These are phyloP conservation scores for Sylvia atricapilla DNA, from an alignment of 2,113 vertebrate genomes.

Conservation along the genomic window DNA sequence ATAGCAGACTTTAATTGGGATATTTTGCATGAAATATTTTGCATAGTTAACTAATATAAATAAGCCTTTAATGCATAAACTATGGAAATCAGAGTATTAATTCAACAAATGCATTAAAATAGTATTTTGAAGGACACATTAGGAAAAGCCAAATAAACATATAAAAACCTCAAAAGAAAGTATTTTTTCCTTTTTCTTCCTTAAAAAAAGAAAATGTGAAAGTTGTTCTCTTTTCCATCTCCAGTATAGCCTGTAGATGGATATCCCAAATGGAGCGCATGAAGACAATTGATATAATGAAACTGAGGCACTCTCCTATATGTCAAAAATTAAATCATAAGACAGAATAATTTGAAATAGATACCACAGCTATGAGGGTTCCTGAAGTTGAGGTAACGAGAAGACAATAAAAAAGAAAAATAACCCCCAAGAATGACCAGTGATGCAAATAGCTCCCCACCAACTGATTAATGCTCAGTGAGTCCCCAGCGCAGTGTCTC, in stretches of 20 bases:
- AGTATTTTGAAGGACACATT: neutral
- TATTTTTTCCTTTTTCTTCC: neutral
- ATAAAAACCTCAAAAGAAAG: neutral
- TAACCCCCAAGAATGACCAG: neutral
- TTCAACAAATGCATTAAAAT: neutral
- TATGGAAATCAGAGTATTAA: constrained; percentile 29
- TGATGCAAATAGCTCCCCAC: neutral
- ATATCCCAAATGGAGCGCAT: neutral
- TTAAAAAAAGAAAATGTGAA: neutral
- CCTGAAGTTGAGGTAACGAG: rapidly evolving
- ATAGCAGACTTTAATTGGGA: constrained; percentile 13
- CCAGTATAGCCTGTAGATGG: neutral
- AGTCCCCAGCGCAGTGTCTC: rapidly evolving
- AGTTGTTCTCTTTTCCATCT: neutral
- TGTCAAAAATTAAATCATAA: neutral
- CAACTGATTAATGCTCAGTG: neutral
- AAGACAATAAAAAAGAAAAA: neutral
- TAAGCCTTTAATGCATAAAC: neutral
- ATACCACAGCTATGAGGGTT: neutral
- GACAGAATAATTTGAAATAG: neutral
- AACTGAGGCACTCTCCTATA: neutral
- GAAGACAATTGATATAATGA: neutral
- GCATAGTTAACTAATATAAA: constrained; percentile 11
- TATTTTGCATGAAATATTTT: neutral
- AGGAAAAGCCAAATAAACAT: neutral